phyloP scores from a whole-genome alignment of 2,888 invertebrate species.

The Sthenelais limicola region DNA sequence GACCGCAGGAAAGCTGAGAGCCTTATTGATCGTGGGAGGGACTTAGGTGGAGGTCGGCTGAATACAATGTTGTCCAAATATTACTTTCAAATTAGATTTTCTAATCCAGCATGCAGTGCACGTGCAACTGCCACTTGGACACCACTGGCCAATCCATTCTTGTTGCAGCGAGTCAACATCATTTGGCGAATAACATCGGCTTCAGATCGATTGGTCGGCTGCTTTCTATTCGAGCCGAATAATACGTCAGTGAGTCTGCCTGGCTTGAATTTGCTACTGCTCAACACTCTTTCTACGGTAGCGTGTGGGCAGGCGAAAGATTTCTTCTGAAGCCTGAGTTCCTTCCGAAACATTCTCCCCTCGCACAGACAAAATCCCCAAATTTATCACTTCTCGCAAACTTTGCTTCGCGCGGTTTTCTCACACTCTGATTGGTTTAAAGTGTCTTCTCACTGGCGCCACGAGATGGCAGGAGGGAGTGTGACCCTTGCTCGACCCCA shows the following conservation, averaged over 20 bases:
- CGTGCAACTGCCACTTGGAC: neutral
- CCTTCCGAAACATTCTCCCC: no score
- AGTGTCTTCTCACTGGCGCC: conserved; percentile 5
- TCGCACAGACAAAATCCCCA: neutral
- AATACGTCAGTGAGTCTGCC: no score
- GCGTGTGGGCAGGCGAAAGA: no score
- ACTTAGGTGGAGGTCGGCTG: conserved; percentile 9
- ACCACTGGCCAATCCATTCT: conserved; percentile 36
- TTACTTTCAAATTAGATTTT: conserved; percentile 38
- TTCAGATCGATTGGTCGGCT: conserved; percentile 24
- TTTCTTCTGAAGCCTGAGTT: no score
- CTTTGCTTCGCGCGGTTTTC: no score
- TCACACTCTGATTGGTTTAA: conserved; percentile 16
- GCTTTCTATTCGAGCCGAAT: conserved; percentile 32
- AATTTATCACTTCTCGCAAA: neutral
- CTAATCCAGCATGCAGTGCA: conserved; percentile 9
- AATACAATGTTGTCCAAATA: conserved; percentile 39
- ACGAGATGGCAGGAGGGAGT: conserved; percentile 29
- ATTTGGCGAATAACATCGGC: conserved; percentile 36
- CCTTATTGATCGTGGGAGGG: conserved; percentile 19
- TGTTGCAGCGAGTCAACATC: conserved; percentile 38
- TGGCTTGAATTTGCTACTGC: no score
- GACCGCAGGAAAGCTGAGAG: no score
- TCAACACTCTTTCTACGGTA: no score
- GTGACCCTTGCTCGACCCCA: conserved; percentile 15